Conservation (phyloP, 2,888 invertebrate species). For the Laspeyria flexula region DNA sequence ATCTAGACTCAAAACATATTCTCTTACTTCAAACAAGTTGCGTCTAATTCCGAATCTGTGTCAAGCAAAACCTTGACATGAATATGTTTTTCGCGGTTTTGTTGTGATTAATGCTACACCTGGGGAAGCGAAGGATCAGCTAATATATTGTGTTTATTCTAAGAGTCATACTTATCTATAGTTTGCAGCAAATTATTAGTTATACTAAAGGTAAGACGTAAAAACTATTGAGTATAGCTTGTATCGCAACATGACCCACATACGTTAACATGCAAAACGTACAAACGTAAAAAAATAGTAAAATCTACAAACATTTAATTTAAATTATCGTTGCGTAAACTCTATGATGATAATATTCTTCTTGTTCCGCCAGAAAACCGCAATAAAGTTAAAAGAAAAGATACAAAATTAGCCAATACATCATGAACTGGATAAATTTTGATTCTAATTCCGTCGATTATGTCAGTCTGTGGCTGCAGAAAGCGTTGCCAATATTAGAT, state of each 20-base stretch:
- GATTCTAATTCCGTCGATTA: conserved; percentile 66
- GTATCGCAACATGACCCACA: no score
- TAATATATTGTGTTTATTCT: no score
- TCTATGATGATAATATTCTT: conserved; percentile 1
- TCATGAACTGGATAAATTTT: conserved; percentile 50
- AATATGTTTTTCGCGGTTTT: no score
- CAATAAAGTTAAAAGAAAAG: conserved; percentile 34
- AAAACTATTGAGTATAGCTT: no score
- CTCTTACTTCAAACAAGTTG: not conserved
- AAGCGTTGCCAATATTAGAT: conserved; percentile 54
- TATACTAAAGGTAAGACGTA: no score
- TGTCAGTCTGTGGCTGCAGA: conserved; percentile 55
- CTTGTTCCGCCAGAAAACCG: conserved; percentile 24
- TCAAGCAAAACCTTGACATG: not conserved
- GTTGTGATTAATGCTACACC: not conserved
- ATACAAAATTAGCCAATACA: conserved; percentile 44
- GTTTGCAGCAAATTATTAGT: no score
- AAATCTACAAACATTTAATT: no score
- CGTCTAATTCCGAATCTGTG: conserved; percentile 1
- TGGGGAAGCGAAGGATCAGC: no score
- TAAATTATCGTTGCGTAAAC: not conserved
- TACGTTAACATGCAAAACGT: no score
- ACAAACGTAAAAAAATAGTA: no score
- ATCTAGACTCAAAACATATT: not conserved
- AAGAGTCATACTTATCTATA: no score